Percentiles rank a stretch among this genome's conserved stretches.
Evolutionary conservation across 2,888 invertebrate species (phyloP).

Genomic region (Crematogaster levior): DNA sequence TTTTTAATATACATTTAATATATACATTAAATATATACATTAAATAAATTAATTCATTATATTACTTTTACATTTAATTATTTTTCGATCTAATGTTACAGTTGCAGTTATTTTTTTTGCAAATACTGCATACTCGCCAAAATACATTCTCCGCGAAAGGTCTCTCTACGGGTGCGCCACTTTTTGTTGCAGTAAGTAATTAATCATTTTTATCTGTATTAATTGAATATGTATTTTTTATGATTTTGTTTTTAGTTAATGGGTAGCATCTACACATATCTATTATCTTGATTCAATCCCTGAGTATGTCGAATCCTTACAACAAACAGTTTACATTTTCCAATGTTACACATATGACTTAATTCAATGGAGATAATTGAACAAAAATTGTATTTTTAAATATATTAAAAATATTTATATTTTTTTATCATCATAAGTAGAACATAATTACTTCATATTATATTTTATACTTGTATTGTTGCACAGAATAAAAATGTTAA

Average conservation of each 20-base stretch:
- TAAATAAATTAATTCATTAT: not conserved
- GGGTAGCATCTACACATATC: constrained; percentile 76
- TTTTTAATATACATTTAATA: too few relatives aligned
- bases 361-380: not conserved
- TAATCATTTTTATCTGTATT: not conserved
- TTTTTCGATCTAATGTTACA: constrained; percentile 55
- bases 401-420: not conserved
- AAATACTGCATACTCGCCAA: constrained; percentile 76
- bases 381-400: not conserved
- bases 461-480: not conserved
- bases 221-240: not conserved
- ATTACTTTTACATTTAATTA: too few relatives aligned
- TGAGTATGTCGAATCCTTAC: not conserved
- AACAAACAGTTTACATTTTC: not conserved
- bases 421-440: not conserved
- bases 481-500: not conserved
- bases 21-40: too few relatives aligned
- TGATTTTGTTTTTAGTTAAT: constrained; percentile 71
- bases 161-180: constrained; percentile 70
- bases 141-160: constrained; percentile 75
- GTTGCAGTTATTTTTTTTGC: constrained; percentile 78
- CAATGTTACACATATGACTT: not conserved
- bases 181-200: constrained; percentile 73
- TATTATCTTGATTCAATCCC: constrained; percentile 79
- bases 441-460: too few relatives aligned